These are phyloP conservation scores for Drosophila ironensis DNA, from an alignment of 1,140 invertebrate genomes.

Conservation along the genomic window DNA sequence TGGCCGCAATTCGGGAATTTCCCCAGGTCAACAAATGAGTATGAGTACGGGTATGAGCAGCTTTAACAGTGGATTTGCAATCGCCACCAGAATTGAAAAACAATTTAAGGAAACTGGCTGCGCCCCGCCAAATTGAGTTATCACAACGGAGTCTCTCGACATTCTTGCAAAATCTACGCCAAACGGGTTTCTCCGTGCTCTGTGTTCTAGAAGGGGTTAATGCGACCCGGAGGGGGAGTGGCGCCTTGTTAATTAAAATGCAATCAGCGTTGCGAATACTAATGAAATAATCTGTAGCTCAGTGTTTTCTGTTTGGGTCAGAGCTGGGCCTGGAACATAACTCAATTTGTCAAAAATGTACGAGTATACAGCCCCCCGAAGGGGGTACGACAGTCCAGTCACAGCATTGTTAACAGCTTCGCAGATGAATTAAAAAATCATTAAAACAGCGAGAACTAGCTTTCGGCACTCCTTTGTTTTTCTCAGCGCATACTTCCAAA, in stretches of 20 bases:
- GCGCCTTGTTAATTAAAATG: conserved; percentile 73
- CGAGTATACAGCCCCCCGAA: not conserved
- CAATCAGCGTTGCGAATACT: conserved; percentile 73
- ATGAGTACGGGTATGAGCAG: too few species aligned
- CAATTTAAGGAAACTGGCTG: conserved; percentile 57
- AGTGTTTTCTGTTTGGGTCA: conserved; percentile 8
- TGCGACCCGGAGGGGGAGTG: conserved; percentile 22
- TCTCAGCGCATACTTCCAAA: not conserved
- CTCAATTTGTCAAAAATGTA: conserved; percentile 34
- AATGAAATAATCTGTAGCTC: conserved; percentile 54
- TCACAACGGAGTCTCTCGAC: conserved; percentile 55
- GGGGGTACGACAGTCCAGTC: too few species aligned
- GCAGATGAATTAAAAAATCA: too few species aligned
- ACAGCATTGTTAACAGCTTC: not conserved
- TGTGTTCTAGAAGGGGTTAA: not conserved
- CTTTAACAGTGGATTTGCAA: conserved; percentile 31
- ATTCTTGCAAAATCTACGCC: conserved; percentile 64
- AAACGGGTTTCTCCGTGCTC: conserved; percentile 42
- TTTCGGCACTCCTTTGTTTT: too few species aligned
- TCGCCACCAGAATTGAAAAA: conserved; percentile 27
- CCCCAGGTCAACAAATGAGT: not conserved
- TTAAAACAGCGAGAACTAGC: too few species aligned
- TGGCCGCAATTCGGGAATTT: not conserved
- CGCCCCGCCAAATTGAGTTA: conserved; percentile 60
- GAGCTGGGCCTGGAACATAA: conserved; percentile 13